Conservation (phyloP, 2,888 invertebrate species). For the Deroplatys truncata region DNA sequence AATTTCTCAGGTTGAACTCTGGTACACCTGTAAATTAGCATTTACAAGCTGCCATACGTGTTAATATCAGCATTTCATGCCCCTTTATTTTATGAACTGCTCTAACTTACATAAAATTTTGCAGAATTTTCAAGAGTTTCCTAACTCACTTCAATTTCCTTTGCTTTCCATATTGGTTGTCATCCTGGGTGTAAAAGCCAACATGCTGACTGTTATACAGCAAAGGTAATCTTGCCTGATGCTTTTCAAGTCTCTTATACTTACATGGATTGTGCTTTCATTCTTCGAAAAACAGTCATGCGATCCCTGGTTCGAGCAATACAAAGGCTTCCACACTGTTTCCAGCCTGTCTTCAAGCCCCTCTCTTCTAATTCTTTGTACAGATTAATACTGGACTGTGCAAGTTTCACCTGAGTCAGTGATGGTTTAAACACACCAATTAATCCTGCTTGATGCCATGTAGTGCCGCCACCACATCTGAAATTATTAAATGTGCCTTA, state of each 20-base stretch:
- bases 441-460: conserved; percentile 75
- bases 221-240: too few species aligned
- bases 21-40: too few species aligned
- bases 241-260: conserved; percentile 33
- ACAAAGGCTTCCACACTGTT: conserved; percentile 84
- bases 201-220: too few species aligned
- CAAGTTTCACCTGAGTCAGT: conserved; percentile 72
- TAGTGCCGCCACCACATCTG: conserved; percentile 73
- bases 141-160: too few species aligned
- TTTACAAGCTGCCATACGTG: too few species aligned
- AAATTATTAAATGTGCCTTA: conserved; percentile 24
- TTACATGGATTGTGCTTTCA: conserved; percentile 81
- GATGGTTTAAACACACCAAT: conserved; percentile 84
- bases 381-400: conserved; percentile 72
- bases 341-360: conserved; percentile 81
- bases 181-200: too few species aligned
- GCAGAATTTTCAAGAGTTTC: too few species aligned
- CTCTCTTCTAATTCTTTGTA: conserved; percentile 68
- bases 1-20: too few species aligned
- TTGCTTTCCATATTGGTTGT: too few species aligned
- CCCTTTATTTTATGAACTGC: too few species aligned
- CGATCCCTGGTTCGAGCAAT: conserved; percentile 81
- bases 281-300: conserved; percentile 75
- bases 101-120: too few species aligned
- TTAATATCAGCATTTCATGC: too few species aligned